Conservation (phyloP, 2,797 vertebrate genomes). For the Philypnodon macrostomus region DNA sequence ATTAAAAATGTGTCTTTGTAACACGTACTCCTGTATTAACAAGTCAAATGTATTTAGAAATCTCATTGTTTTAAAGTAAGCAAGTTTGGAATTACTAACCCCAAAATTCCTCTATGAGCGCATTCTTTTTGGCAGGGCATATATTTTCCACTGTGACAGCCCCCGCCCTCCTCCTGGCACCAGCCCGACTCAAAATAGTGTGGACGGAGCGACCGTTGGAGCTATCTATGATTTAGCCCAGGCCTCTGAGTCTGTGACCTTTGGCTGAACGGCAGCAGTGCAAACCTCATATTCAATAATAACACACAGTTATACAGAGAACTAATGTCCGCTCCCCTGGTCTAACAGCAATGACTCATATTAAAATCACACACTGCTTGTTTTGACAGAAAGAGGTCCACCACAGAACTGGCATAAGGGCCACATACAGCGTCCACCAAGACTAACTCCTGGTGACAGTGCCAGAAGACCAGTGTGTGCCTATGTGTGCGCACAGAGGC, state of each 20-base stretch:
- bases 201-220: conserved; percentile 18
- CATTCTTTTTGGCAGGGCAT: conserved; percentile 25
- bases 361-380: conserved; percentile 28
- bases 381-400: conserved; percentile 59
- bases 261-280: conserved; percentile 47
- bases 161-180: conserved; percentile 33
- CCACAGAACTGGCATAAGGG: conserved; percentile 50
- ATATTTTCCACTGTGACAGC: conserved; percentile 36
- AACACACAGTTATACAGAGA: conserved; percentile 24
- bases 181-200: conserved; percentile 34
- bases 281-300: conserved; percentile 37
- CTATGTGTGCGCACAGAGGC: conserved; percentile 32
- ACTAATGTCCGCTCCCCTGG: conserved; percentile 23
- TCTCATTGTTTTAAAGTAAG: no score
- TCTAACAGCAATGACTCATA: conserved; percentile 40
- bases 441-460: conserved; percentile 63
- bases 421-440: conserved; percentile 50
- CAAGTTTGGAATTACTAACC: no score
- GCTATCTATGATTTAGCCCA: conserved; percentile 24
- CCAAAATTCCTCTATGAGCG: no score
- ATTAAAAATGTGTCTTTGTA: no score
- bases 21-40: no score
- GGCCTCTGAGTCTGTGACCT: conserved; percentile 38
- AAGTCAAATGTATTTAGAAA: no score
- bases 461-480: conserved; percentile 46